Percentiles rank a stretch among this genome's conserved stretches.
These are phyloP conservation scores for Eristalinus sepulchralis DNA, from an alignment of 2,888 invertebrate genomes.

Conservation along the genomic window DNA sequence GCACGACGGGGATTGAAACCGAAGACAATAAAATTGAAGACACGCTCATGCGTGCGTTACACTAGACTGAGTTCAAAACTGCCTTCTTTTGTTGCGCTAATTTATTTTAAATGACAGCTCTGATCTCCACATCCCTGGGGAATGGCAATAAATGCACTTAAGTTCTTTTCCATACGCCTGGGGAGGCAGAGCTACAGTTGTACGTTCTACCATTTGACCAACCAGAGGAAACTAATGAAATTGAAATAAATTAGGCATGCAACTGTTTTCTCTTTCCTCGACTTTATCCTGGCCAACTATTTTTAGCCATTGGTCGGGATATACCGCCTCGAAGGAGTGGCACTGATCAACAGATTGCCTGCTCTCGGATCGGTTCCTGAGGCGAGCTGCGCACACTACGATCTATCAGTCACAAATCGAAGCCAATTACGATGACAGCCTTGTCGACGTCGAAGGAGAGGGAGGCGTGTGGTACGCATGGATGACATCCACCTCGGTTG, in stretches of 20 bases:
- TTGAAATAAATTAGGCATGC: conserved; percentile 64
- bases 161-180: conserved; percentile 5
- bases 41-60: conserved; percentile 54
- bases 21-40: conserved; percentile 49
- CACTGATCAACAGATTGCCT: conserved; percentile 29
- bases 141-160: conserved; percentile 48
- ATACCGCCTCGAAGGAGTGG: conserved; percentile 15
- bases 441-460: neutral
- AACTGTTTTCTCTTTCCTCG: conserved; percentile 23
- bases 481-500: neutral
- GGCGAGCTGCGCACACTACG: neutral
- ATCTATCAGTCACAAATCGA: conserved; percentile 4
- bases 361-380: neutral
- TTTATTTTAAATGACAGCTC: conserved; percentile 70
- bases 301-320: conserved; percentile 34
- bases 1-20: neutral
- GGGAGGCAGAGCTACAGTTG: neutral
- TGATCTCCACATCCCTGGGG: conserved; percentile 47
- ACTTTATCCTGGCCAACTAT: conserved; percentile 21
- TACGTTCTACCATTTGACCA: conserved; percentile 44
- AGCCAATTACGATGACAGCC: neutral
- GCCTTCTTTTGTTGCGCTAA: conserved; percentile 58
- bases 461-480: neutral
- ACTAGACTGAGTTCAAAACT: conserved; percentile 39
- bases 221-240: conserved; percentile 61